These are phyloP conservation scores for Cotesia vestalis DNA, from an alignment of 1,140 invertebrate species.

Conservation along the genomic window DNA sequence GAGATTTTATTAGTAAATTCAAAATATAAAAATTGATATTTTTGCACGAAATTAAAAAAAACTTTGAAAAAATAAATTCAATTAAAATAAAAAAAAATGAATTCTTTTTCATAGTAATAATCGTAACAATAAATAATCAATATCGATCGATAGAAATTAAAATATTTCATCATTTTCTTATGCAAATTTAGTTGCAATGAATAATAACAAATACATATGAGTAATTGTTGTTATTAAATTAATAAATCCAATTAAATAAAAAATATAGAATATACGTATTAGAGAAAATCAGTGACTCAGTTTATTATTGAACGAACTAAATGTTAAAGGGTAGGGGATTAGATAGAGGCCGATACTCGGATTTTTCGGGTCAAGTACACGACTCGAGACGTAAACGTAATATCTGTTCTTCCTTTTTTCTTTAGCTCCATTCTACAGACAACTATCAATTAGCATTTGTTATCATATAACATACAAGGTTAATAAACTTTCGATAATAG, in stretches of 20 bases:
- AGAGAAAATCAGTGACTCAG: neutral
- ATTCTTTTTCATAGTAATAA: too few relatives aligned
- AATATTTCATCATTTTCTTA: neutral
- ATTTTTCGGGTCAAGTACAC: constrained; percentile 36
- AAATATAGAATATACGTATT: neutral
- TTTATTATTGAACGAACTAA: constrained; percentile 26
- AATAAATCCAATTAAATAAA: neutral
- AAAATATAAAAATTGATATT: too few relatives aligned
- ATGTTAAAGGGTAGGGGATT: constrained; percentile 7
- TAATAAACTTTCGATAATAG: constrained; percentile 17
- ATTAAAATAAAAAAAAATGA: too few relatives aligned
- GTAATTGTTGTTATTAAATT: neutral
- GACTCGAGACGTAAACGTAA: constrained; percentile 10
- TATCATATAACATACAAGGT: constrained; percentile 10
- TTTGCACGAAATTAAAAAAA: too few relatives aligned
- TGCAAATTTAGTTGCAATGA: neutral
- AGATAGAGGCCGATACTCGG: constrained; percentile 11
- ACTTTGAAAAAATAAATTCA: too few relatives aligned
- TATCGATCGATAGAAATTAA: constrained; percentile 1
- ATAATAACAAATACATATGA: neutral
- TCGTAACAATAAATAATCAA: neutral
- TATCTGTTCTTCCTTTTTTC: constrained; percentile 2
- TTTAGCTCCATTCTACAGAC: constrained; percentile 12
- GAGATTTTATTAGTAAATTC: too few relatives aligned
- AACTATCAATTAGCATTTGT: constrained; percentile 24